Evolutionary conservation across 2,113 vertebrate genomes (phyloP), one percentile per base, ranked within the genome.

Genomic region (Crypturellus undulatus): DNA sequence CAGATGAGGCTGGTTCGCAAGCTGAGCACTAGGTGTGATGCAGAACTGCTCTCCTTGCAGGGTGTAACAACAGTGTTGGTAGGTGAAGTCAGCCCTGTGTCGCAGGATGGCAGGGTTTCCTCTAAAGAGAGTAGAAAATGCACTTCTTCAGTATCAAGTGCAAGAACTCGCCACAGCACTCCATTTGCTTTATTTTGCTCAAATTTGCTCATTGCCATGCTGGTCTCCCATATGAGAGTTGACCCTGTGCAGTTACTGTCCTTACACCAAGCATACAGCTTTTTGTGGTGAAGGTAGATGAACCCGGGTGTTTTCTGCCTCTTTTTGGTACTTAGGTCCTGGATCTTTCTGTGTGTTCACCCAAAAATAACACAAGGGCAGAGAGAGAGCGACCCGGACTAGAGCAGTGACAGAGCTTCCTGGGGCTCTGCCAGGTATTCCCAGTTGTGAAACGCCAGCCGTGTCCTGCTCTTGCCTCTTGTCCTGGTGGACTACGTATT

Each of bases 351-450:
- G 19, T 56, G 49, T 32, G 16, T 60, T 78, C 58, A 60, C 32
- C 11, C 12, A 38, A 77, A 77, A 86, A 80, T 38, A 1, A 70
- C 18, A 28, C 5, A 86, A 51, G 63, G 38, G 10, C 40, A 91
- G 54, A 76, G 40, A 70, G 54, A 76, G 40, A 67, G 10, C n/a
- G 68, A 73, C 18, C 51, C 76, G 45, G 76, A 83, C 34, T 36
- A 71, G 25, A 91, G 67, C 10, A 78, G 88, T 75, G 40, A 54
- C 3, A 68, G 69, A 81, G 76, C 52, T 93, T 81, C 56, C 88
- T 86, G 60, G 6, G 26, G 42, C 69, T 90, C 25, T 80, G 51
- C 32, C 36, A 51, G 20, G 56, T 47, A 81, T 38, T 21, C 52
- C 84, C 38, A 32, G 42, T 9, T 45, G 34, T 43, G 38, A 60